A percentile compares a stretch with the other conserved stretches of the same genome.
Conservation (phyloP, 2,797 vertebrate species). For the Mastacembelus armatus region DNA sequence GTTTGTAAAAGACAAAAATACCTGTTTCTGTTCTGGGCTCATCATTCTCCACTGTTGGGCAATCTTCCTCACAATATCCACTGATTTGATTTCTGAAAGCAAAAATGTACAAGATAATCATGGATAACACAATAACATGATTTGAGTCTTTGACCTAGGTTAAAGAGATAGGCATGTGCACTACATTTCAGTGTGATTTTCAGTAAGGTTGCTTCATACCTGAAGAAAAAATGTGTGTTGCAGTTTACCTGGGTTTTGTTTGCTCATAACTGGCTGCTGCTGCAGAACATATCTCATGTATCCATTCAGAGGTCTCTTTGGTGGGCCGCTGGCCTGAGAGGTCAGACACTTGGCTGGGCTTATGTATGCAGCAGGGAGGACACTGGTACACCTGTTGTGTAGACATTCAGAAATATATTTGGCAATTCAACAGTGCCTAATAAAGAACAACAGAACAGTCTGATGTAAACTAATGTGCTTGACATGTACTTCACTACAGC, state of each 20-base stretch:
- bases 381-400: conserved; percentile 37
- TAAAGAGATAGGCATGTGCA: too few relatives aligned
- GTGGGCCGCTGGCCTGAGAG: conserved; percentile 50
- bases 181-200: too few relatives aligned
- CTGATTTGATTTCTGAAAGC: conserved; percentile 41
- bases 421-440: too few relatives aligned
- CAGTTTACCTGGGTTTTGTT: conserved; percentile 74
- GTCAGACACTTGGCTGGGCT: conserved; percentile 52
- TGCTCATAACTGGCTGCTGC: conserved; percentile 47
- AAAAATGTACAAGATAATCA: not conserved
- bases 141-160: not conserved
- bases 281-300: conserved; percentile 66
- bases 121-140: not conserved
- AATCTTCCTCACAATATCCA: conserved; percentile 56
- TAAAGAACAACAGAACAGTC: too few relatives aligned
- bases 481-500: too few relatives aligned
- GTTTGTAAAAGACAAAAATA: conserved; percentile 24
- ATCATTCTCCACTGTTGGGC: conserved; percentile 71
- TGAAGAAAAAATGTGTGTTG: too few relatives aligned
- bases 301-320: conserved; percentile 73
- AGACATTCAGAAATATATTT: not conserved
- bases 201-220: not conserved
- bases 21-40: conserved; percentile 72
- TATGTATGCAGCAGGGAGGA: conserved; percentile 36
- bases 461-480: too few relatives aligned